A percentile compares a stretch with the other conserved stretches of the same genome.
Evolutionary conservation across 2,797 vertebrate species (phyloP).

Genomic region (Petrocephalus schoutedeni): DNA sequence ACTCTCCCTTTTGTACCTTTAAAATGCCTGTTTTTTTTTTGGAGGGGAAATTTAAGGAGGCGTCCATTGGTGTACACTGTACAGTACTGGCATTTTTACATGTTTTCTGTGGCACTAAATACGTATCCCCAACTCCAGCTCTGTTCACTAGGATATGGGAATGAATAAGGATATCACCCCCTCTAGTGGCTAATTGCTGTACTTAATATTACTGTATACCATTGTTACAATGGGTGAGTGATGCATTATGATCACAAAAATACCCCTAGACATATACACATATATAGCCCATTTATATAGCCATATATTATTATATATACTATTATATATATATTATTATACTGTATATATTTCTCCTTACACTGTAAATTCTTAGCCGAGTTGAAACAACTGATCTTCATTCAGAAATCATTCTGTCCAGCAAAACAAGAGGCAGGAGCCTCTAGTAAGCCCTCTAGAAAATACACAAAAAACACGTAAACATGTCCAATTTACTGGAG

Average conservation of each 20-base stretch:
- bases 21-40: conserved; percentile 21
- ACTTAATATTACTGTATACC: not conserved
- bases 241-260: not conserved
- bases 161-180: conserved; percentile 9
- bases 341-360: not conserved
- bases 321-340: no score
- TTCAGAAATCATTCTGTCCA: not conserved
- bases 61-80: conserved; percentile 33
- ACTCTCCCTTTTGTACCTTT: conserved; percentile 30
- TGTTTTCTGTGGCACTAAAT: conserved; percentile 47
- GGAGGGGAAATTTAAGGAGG: conserved; percentile 13
- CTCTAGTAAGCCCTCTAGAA: not conserved
- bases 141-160: not conserved
- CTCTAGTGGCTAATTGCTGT: conserved; percentile 25
- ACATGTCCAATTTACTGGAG: not conserved
- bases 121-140: not conserved
- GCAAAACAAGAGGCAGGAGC: not conserved
- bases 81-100: conserved; percentile 32
- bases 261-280: no score
- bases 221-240: not conserved
- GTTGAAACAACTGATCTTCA: not conserved
- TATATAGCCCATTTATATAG: no score
- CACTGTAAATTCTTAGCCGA: not conserved
- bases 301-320: no score
- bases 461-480: not conserved